These are phyloP conservation scores for Enteromius unitaeniatus DNA, from an alignment of 2,797 vertebrate species.

Conservation along the genomic window DNA sequence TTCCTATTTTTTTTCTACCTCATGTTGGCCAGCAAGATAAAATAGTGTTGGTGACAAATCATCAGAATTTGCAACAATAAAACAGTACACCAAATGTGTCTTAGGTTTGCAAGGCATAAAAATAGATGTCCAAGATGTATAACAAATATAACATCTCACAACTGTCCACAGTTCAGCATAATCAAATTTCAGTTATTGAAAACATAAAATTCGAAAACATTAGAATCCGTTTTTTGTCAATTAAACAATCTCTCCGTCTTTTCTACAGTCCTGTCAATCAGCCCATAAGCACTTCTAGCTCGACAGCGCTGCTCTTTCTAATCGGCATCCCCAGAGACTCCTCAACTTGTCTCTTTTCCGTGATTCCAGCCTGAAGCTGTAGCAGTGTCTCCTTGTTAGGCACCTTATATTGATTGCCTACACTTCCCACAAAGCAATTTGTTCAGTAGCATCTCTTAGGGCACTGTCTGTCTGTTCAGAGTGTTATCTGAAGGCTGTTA, in stretches of 20 bases:
- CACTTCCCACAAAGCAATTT: constrained; percentile 52
- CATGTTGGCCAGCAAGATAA: no score
- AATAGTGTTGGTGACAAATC: neutral
- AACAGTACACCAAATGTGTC: neutral
- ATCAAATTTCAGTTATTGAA: neutral
- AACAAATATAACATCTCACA: neutral
- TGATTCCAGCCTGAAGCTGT: constrained; percentile 25
- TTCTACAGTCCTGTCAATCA: constrained; percentile 11
- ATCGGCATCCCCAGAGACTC: constrained; percentile 30
- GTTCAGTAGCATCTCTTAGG: constrained; percentile 35
- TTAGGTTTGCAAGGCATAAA: neutral
- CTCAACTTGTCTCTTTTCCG: constrained; percentile 35
- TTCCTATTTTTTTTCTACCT: no score
- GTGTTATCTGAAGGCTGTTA: constrained; percentile 44
- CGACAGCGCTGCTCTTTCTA: constrained; percentile 25
- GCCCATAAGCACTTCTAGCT: neutral
- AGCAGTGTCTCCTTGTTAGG: constrained; percentile 45
- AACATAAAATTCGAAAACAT: neutral
- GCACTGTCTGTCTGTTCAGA: constrained; percentile 36
- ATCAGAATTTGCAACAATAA: neutral
- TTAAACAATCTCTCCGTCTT: neutral
- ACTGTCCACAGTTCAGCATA: neutral
- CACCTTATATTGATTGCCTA: constrained; percentile 55
- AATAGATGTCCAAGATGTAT: neutral
- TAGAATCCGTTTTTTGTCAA: neutral